Evolutionary conservation across 2,888 invertebrate species (phyloP).

Genomic region (Diploptera punctata): DNA sequence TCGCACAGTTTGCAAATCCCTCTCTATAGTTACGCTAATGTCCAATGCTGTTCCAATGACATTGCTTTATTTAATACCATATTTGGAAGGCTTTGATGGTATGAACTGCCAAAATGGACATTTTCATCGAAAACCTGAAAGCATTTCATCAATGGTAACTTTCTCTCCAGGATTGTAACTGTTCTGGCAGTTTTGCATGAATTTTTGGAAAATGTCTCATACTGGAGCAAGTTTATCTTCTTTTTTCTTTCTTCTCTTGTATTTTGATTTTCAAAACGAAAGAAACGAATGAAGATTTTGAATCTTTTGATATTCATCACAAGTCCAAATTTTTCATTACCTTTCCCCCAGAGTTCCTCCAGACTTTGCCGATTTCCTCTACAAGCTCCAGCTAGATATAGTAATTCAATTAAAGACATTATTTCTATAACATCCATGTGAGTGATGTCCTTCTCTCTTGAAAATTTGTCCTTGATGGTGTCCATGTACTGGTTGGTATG

Average conservation of each 20-base stretch:
- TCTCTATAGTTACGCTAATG: too few relatives aligned
- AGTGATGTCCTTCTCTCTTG: slow-evolving; percentile 42
- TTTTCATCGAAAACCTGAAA: slow-evolving; percentile 43
- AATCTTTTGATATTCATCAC: not conserved
- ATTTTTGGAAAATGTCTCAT: not conserved
- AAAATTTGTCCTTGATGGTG: slow-evolving; percentile 41
- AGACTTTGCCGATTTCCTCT: not conserved
- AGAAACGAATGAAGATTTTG: not conserved
- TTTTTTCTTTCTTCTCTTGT: not conserved
- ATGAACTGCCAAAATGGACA: slow-evolving; percentile 48
- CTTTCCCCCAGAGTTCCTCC: not conserved
- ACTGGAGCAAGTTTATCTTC: not conserved
- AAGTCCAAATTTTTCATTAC: not conserved
- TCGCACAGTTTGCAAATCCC: too few relatives aligned
- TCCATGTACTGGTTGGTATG: slow-evolving; percentile 45
- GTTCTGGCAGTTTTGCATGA: slow-evolving; percentile 46
- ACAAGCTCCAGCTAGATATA: not conserved
- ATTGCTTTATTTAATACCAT: slow-evolving; percentile 49
- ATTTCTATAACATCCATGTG: slow-evolving; percentile 42
- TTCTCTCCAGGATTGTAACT: slow-evolving; percentile 45
- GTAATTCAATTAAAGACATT: not conserved
- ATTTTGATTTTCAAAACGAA: not conserved
- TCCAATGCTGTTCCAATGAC: too few relatives aligned
- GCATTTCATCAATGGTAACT: slow-evolving; percentile 45
- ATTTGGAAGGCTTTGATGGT: slow-evolving; percentile 48